Evolutionary conservation across 2,888 invertebrate genomes (phyloP).

Genomic region (Caenorhabditis sinica): DNA sequence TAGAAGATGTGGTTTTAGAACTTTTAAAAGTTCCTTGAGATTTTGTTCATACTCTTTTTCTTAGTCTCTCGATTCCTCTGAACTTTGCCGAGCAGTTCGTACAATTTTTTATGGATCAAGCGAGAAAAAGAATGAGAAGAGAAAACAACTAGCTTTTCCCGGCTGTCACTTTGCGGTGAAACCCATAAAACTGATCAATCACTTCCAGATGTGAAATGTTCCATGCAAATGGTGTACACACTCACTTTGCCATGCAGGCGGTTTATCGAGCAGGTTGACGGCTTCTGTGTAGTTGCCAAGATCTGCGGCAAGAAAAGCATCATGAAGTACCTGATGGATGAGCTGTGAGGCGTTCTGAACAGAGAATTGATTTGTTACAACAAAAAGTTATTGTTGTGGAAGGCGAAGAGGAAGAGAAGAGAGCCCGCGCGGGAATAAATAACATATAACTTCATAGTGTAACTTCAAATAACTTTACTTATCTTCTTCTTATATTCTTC

Average conservation of each 20-base stretch:
- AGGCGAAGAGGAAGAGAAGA: neutral
- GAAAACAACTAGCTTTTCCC: constrained; percentile 23
- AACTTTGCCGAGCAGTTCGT: constrained; percentile 38
- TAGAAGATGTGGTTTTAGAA: neutral
- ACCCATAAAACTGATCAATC: constrained; percentile 57
- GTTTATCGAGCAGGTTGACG: constrained; percentile 71
- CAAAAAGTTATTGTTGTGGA: constrained; percentile 25
- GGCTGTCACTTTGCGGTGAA: constrained; percentile 38
- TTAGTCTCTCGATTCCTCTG: constrained; percentile 9
- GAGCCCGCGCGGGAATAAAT: constrained; percentile 30
- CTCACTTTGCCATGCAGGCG: constrained; percentile 76
- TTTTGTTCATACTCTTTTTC: neutral
- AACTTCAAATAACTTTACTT: neutral
- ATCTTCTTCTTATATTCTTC: too few relatives aligned
- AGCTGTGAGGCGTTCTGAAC: constrained; percentile 75
- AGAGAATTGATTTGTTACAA: constrained; percentile 17
- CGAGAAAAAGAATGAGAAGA: constrained; percentile 6
- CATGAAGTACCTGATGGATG: constrained; percentile 74
- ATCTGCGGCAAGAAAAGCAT: constrained; percentile 72
- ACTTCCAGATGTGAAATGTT: constrained; percentile 63
- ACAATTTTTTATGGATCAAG: constrained; percentile 56
- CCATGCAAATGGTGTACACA: constrained; percentile 42
- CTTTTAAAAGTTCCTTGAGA: constrained; percentile 3
- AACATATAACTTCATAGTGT: constrained; percentile 14
- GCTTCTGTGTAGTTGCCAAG: constrained; percentile 72